These are phyloP conservation scores for Edolisoma coerulescens DNA, from an alignment of 2,113 vertebrate genomes.

Conservation along the genomic window DNA sequence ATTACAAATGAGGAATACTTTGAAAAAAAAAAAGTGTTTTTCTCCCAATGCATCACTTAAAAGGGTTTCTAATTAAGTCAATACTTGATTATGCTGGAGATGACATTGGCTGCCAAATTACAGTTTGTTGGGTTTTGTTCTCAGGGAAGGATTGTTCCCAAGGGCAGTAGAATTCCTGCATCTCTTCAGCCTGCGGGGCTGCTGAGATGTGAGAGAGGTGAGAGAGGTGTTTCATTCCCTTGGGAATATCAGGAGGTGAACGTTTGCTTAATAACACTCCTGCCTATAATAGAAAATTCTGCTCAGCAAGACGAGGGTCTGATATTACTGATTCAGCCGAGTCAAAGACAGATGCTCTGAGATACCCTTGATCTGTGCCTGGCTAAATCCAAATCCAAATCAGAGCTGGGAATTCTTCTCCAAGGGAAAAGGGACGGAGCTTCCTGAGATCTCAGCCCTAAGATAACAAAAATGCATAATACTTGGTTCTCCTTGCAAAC, in stretches of 20 bases:
- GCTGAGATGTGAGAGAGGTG: neutral
- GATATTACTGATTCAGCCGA: neutral
- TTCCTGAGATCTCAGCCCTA: neutral
- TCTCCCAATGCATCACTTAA: constrained; percentile 56
- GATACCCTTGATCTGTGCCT: neutral
- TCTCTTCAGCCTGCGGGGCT: neutral
- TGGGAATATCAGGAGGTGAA: neutral
- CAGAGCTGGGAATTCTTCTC: neutral
- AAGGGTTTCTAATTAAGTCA: constrained; percentile 69
- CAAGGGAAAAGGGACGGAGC: neutral
- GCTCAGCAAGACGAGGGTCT: neutral
- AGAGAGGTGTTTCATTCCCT: neutral
- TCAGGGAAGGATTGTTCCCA: constrained; percentile 22
- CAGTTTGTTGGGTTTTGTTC: constrained; percentile 28
- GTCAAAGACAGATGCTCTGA: neutral
- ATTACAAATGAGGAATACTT: constrained; percentile 57
- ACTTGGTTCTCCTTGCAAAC: neutral
- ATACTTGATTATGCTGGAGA: constrained; percentile 51
- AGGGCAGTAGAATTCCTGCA: neutral
- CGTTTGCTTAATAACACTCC: neutral
- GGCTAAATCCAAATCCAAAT: neutral
- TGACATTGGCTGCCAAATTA: constrained; percentile 53
- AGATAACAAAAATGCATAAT: neutral
- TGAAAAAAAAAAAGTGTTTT: constrained; percentile 28
- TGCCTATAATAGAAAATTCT: neutral